Evolutionary conservation across 2,113 vertebrate genomes (phyloP), one percentile per base, ranked within the genome.

Genomic region (Pithys albifrons): DNA sequence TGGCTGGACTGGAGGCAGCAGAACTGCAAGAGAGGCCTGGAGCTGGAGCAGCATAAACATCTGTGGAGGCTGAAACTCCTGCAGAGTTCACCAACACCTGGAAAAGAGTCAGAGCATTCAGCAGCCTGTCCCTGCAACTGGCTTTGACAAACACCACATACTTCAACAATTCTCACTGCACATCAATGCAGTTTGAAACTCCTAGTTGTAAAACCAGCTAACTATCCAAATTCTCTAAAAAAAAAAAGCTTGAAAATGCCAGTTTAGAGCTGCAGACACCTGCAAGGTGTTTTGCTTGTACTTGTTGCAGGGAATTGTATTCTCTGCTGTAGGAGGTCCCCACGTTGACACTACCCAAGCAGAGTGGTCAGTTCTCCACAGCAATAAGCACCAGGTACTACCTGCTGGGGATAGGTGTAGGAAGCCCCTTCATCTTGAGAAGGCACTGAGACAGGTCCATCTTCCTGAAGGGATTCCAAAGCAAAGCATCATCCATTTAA

Each of bases 391-490:
- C 49, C 19, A 58, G 92, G 58, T 27, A 77, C 90, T 98, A 98
- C 99, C 98, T 99, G 98, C 81, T 98, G 98, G 10, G 98, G 96
- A 94, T 98, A 99, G 97, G 82, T 98, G 97, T 98, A 99, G 88
- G 97, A 98, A 91, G 97, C 96, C 78, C 97, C 91, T 64, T 97
- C 97, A 77, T 99, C 98, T 72, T 96, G 98, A 86, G 97, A 85
- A 12, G 98, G 98, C 28, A 98, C 85, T 48, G 96, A 70, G 20
- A 95, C 83, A 37, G 97, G 87, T 19, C 97, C 97, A 96, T 97
- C 98, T 88, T 99, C 99, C 96, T 99, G 98, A 92, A 99, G 97
- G 46, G 98, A 98, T 98, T 99, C 94, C 76, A 97, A 96, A 97
- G 74, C 84, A 77, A 93, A 87, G 48, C 25, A 90, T 2, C 5